phyloP scores from a whole-genome alignment of 2,113 vertebrate genomes.

The Pedionomus torquatus region DNA sequence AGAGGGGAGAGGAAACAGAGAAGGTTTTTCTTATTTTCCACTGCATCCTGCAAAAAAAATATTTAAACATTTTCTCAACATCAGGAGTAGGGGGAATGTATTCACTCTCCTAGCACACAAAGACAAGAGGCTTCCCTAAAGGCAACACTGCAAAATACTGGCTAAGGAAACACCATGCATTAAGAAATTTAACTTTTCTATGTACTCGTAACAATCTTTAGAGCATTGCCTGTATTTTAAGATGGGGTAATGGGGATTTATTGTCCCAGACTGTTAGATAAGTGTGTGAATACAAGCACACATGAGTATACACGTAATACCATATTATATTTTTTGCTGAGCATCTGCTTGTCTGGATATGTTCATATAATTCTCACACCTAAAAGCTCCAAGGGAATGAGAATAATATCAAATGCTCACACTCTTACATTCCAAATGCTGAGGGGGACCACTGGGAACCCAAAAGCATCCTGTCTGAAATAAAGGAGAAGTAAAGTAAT shows the following conservation, averaged over 20 bases:
- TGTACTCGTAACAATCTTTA: neutral
- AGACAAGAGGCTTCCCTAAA: neutral
- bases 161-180: neutral
- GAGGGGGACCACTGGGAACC: neutral
- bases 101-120: neutral
- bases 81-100: neutral
- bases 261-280: neutral
- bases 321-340: neutral
- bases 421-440: constrained; percentile 51
- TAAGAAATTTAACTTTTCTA: neutral
- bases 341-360: constrained; percentile 58
- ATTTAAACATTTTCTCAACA: neutral
- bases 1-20: neutral
- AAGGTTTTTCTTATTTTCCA: neutral
- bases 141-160: neutral
- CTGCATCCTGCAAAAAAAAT: neutral
- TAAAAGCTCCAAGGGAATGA: constrained; percentile 51
- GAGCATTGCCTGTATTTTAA: neutral
- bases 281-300: neutral
- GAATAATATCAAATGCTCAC: constrained; percentile 15
- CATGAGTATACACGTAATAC: rapidly evolving
- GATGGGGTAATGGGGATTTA: neutral
- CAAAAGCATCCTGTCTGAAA: neutral
- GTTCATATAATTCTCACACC: constrained; percentile 39
- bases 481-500: neutral